phyloP scores from a whole-genome alignment of 2,888 invertebrate species.

The Hydriomena furcata region DNA sequence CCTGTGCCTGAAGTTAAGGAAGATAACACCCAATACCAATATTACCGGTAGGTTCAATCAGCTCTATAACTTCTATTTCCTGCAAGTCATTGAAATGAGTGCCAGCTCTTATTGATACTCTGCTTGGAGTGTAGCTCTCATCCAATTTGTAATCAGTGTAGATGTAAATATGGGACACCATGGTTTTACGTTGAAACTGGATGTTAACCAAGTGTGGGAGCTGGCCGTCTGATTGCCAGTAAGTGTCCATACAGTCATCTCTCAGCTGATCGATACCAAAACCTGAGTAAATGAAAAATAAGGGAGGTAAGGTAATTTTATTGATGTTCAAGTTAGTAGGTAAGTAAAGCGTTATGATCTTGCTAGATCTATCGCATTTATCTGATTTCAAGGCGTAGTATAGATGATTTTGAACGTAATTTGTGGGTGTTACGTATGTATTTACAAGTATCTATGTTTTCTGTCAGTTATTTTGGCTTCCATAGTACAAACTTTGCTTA shows the following conservation, averaged over 20 bases:
- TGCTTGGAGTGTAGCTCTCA: slow-evolving; percentile 99
- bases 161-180: slow-evolving; percentile 96
- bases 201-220: slow-evolving; percentile 98
- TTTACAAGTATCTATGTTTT: no score
- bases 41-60: slow-evolving; percentile 94
- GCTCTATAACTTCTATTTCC: slow-evolving; percentile 96
- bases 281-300: slow-evolving; percentile 83
- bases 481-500: no score
- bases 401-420: no score
- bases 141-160: slow-evolving; percentile 99
- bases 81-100: slow-evolving; percentile 98
- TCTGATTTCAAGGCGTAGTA: no score
- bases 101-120: slow-evolving; percentile 96
- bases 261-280: slow-evolving; percentile 98
- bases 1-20: no score
- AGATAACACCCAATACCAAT: no score
- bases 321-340: no score
- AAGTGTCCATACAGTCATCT: slow-evolving; percentile 97
- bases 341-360: no score
- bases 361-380: no score
- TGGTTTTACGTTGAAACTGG: slow-evolving; percentile 97
- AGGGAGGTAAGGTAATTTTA: neutral
- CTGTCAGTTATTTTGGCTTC: no score
- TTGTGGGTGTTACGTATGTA: no score
- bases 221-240: slow-evolving; percentile 99